Base-by-base conservation (phyloP, 2,797 vertebrate species). In the Dryobates pubescens region DNA sequence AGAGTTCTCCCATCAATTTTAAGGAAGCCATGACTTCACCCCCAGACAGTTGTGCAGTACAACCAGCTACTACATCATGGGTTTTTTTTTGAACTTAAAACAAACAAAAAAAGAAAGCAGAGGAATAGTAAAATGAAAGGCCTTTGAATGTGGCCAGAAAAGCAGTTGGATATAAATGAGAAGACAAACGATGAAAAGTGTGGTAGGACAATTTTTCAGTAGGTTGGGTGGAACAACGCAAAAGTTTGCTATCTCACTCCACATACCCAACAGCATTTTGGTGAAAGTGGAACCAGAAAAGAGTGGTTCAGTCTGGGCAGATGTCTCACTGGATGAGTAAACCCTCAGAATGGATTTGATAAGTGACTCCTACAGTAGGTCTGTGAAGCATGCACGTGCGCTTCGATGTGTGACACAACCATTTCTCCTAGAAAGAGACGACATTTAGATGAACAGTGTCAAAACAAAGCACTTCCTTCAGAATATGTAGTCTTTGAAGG, bases 101-200 rank as follows among this genome's bases (percentile, higher is more conserved):
- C 65, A 29, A 86, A 49, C 10, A 53, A 27, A 27, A 23, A 23
- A 4, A 47, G 36, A 34, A 24, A 84, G 65, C 19, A 74, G 47
- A 77, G 29, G 54, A 85, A 89, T 7, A 82, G 38, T 43, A 81
- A 90, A 89, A 81, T 49, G 34, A 93, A 80, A 92, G 90, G 34
- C 45, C 73, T 87, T 82, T 34, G 54, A 85, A 56, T 57, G 58
- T 69, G 38, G 62, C 70, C 30, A 10, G 63, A 71, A 62, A 9
- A 86, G 79, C 59, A 89, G 59, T 38, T 45, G 72, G 88, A 83
- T 86, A 75, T 38, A 91, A 94, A 83, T 15, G 56, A 75, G 79
- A 32, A 72, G 82, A 89, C 62, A 83, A 85, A 67, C 17, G 70
- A 92, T 17, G n/a, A 86, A 41, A 79, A 81, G 47, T 49, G 49